phyloP scores from a whole-genome alignment of 1,140 invertebrate species.

The Drosophila virilis region DNA sequence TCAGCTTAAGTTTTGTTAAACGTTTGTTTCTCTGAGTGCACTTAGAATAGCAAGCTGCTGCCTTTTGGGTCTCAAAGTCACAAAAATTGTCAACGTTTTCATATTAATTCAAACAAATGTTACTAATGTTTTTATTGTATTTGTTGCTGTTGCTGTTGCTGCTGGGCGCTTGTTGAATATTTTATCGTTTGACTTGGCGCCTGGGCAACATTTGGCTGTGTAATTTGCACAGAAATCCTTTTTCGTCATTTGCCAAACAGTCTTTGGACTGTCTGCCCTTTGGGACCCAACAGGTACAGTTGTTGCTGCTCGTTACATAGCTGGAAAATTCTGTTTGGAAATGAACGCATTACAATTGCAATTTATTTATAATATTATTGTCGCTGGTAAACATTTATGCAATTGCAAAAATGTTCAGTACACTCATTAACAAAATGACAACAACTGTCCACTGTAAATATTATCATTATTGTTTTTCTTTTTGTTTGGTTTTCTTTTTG shows the following conservation, averaged over 20 bases:
- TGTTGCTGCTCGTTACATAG: slow-evolving; percentile 33
- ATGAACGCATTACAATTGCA: slow-evolving; percentile 13
- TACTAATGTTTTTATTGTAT: slow-evolving; percentile 79
- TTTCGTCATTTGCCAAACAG: slow-evolving; percentile 65
- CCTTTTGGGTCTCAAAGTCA: slow-evolving; percentile 77
- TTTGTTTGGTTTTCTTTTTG: slow-evolving; percentile 35
- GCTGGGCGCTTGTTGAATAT: slow-evolving; percentile 68
- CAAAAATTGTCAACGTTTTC: slow-evolving; percentile 80
- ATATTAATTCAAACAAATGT: slow-evolving; percentile 84
- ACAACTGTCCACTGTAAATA: slow-evolving; percentile 54
- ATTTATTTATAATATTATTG: slow-evolving; percentile 19
- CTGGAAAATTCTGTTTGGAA: slow-evolving; percentile 4
- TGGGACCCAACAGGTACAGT: slow-evolving; percentile 6
- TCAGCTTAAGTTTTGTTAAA: too few species aligned
- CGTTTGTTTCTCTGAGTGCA: slow-evolving; percentile 7
- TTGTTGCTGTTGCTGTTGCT: slow-evolving; percentile 42
- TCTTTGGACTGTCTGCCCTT: slow-evolving; percentile 38
- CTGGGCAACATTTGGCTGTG: slow-evolving; percentile 77
- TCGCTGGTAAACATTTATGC: slow-evolving; percentile 54
- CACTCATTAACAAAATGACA: slow-evolving; percentile 54
- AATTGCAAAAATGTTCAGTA: slow-evolving; percentile 36
- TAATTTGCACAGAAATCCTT: slow-evolving; percentile 71
- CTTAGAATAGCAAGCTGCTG: slow-evolving; percentile 56
- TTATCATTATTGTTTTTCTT: slow-evolving; percentile 63
- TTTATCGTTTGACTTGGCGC: slow-evolving; percentile 80